These are phyloP conservation scores for Canis aureus DNA, from an alignment of 2,113 vertebrate genomes.

Conservation along the genomic window DNA sequence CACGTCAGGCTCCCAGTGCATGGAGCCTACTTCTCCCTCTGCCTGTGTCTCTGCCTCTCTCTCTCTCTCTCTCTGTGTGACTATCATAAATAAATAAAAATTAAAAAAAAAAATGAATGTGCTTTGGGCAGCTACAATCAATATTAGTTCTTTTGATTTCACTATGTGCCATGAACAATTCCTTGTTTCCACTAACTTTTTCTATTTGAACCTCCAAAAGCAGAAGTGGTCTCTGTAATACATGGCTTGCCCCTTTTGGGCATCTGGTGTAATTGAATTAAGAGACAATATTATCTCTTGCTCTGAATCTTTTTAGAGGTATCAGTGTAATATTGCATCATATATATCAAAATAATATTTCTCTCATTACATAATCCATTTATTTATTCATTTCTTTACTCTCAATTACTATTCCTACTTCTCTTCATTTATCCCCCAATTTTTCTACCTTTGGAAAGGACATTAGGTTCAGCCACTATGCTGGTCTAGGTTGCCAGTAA, in stretches of 20 bases:
- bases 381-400: not conserved
- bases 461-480: not conserved
- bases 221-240: not conserved
- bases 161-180: not conserved
- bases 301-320: not conserved
- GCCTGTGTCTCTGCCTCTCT: too few species aligned
- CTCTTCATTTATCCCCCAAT: not conserved
- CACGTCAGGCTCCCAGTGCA: too few species aligned
- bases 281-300: not conserved
- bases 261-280: not conserved
- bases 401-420: not conserved
- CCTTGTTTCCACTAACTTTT: not conserved
- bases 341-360: not conserved
- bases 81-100: too few species aligned
- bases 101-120: not conserved
- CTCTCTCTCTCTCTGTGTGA: too few species aligned
- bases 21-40: too few species aligned
- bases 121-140: not conserved
- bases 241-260: not conserved
- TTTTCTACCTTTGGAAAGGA: not conserved
- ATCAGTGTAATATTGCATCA: not conserved
- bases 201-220: not conserved
- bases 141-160: not conserved
- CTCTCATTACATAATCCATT: not conserved
- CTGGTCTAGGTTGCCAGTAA: not conserved